Percentiles rank a stretch among this genome's conserved stretches.
Conservation (phyloP, 1,140 invertebrate genomes). For the Drosophila dunni region DNA sequence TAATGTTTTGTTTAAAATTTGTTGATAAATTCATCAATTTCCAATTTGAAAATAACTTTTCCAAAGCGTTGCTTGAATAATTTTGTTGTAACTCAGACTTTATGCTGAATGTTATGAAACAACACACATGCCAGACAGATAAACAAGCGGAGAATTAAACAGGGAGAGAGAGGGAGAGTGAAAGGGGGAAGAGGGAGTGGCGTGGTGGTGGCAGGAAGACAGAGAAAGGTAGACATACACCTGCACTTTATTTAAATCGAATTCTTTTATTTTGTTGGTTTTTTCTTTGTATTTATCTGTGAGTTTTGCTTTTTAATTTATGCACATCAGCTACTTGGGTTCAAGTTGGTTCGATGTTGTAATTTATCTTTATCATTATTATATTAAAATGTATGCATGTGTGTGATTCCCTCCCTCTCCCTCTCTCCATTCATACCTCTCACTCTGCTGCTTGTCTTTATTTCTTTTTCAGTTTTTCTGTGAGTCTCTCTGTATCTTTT, state of each 20-base stretch:
- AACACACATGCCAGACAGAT: background rate
- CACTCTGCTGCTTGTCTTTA: no score
- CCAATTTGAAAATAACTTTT: no score
- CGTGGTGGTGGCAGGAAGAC: background rate
- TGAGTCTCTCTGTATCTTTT: conserved; percentile 25
- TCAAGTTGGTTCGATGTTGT: conserved; percentile 31
- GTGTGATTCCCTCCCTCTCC: background rate
- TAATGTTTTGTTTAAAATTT: no score
- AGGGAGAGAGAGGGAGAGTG: background rate
- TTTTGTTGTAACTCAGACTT: no score
- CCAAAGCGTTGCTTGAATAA: no score
- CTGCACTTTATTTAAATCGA: conserved; percentile 49
- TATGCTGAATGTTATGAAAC: no score
- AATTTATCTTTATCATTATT: conserved; percentile 63
- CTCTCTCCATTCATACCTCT: background rate
- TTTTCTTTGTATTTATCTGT: conserved; percentile 36
- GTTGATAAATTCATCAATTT: no score
- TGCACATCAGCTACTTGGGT: conserved; percentile 49
- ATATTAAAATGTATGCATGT: conserved; percentile 33
- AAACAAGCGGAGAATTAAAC: background rate
- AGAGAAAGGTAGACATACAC: conserved; percentile 6
- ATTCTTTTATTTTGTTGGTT: conserved; percentile 16
- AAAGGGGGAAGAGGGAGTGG: background rate
- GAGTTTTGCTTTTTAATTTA: conserved; percentile 47
- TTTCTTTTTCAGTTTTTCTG: conserved; percentile 1